Evolutionary conservation across 2,888 invertebrate genomes (phyloP), one percentile per base, ranked within the genome.

Genomic region (Heteromurus nitidus): DNA sequence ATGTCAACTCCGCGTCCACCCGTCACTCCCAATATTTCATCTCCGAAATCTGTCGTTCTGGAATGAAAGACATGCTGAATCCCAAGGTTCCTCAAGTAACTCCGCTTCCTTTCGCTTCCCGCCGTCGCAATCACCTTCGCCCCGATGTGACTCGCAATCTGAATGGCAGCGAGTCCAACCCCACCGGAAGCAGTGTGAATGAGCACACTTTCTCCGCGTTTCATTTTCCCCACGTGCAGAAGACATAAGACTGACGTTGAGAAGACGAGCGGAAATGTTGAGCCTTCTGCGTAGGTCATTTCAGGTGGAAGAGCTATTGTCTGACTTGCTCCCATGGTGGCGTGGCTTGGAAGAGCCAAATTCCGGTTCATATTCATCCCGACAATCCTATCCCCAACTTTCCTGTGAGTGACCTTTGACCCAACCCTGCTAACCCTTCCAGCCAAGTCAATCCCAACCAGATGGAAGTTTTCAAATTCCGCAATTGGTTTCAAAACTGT

Each of bases 361-460:
- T n/a, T 47, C 5, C 22, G 2, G 5, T 26, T 24, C 2, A 16
- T 3, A 7, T 28, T 28, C 7, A 31, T 58, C 16, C 72, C 72
- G n/a, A 72, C 60, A 30, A 53, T 58, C 16, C 16, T 53, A 13
- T 44, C 22, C 16, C 36, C 36, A 7, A 2, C 2, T n/a, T n/a
- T n/a, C n/a, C n/a, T n/a, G 9, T 22, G 53, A 3, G 84, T 89
- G 1, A 93, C 92, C 0, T 89, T 89, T n/a, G 89, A 88, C 1
- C 94, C 94, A 0, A 91, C 90, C 0, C 91, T 91, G 36, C 91
- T 89, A 0, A 93, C 90, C 0, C 90, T 89, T 0, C 94, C 94
- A 31, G 92, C 91, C 88, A 93, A 93, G 89, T 94, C 94, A 80
- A 94, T 94, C 0, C 94, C 94, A 2, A 93, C 88, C 11, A 18